Percentiles rank a stretch among this genome's conserved stretches.
Evolutionary conservation across 2,113 vertebrate genomes (phyloP).

Genomic region (Psettodes erumei): DNA sequence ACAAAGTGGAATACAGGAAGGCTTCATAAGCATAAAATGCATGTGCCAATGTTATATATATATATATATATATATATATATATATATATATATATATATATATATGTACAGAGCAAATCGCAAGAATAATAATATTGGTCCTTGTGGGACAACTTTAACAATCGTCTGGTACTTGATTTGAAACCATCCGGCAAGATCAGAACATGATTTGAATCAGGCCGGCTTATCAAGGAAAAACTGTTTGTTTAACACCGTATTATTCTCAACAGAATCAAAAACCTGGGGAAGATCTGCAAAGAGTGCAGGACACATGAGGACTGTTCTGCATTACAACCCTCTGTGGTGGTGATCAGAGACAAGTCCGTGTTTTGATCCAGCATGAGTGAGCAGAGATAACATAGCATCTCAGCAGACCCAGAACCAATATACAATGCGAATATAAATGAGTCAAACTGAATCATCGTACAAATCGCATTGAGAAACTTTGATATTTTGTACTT

Average conservation of each 20-base stretch:
- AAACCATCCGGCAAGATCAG: too few species aligned
- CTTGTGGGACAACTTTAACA: too few species aligned
- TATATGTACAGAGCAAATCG: too few species aligned
- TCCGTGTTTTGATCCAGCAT: not conserved
- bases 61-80: too few species aligned
- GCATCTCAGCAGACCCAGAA: not conserved
- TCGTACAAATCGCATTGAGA: conserved; percentile 20
- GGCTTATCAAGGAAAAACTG: too few species aligned
- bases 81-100: too few species aligned
- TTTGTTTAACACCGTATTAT: not conserved
- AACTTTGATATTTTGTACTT: conserved; percentile 39
- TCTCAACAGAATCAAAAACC: not conserved
- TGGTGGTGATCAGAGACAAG: not conserved
- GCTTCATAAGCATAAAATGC: too few species aligned
- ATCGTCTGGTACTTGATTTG: too few species aligned
- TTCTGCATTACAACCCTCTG: not conserved
- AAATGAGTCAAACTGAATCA: conserved; percentile 39
- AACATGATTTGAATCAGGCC: too few species aligned
- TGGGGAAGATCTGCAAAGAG: too few species aligned
- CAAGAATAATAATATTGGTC: too few species aligned
- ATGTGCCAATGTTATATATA: too few species aligned
- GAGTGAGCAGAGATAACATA: not conserved
- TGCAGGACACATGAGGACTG: not conserved
- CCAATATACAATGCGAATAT: not conserved
- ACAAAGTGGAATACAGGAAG: not conserved